These are phyloP conservation scores for Falco columbarius DNA, from an alignment of 2,797 vertebrate genomes.

Conservation along the genomic window DNA sequence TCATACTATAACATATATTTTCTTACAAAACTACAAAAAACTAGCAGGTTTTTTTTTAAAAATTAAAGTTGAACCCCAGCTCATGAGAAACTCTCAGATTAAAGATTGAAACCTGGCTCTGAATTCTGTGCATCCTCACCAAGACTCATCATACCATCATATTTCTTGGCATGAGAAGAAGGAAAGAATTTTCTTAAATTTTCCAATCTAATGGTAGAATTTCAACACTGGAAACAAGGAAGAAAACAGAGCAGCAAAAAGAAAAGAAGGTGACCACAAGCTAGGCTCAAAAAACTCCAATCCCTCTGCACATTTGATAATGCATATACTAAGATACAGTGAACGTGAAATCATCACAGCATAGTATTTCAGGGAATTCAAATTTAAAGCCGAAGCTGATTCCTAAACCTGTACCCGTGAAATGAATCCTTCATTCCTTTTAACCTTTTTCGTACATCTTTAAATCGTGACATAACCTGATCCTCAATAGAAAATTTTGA, in stretches of 20 bases:
- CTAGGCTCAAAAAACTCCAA: background rate
- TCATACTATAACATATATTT: rapidly evolving
- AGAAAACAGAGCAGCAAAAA: background rate
- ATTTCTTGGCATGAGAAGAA: background rate
- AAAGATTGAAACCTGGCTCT: background rate
- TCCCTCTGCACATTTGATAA: background rate
- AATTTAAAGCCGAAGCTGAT: background rate
- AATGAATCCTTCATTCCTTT: background rate
- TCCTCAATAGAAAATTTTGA: background rate
- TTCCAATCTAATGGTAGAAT: background rate
- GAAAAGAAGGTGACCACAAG: background rate
- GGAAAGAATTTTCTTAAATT: background rate
- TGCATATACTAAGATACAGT: no score
- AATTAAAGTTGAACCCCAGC: background rate
- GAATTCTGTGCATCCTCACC: background rate
- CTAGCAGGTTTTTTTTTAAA: rapidly evolving
- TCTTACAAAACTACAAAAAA: background rate
- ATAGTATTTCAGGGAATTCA: background rate
- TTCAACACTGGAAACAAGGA: background rate
- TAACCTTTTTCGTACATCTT: background rate
- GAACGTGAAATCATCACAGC: background rate
- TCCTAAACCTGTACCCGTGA: background rate
- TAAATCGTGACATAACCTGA: background rate
- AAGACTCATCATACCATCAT: background rate
- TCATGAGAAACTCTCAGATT: background rate